These are phyloP conservation scores for Hyla sarda DNA, from an alignment of 2,113 vertebrate species.

Conservation along the genomic window DNA sequence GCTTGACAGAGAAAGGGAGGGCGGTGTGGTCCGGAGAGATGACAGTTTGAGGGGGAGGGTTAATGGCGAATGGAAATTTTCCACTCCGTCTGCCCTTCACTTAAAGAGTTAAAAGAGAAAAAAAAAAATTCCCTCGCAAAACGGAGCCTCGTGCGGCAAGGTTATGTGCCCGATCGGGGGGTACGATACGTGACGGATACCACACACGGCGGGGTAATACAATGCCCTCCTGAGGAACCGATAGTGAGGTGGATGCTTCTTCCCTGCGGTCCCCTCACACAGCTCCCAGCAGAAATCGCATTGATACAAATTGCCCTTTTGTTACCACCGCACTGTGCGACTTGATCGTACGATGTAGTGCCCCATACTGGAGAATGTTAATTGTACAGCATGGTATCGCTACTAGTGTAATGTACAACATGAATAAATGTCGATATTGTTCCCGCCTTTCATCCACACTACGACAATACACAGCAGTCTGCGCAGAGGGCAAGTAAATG, in stretches of 20 bases:
- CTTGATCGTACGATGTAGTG: not conserved
- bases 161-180: not conserved
- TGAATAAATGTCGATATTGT: too few relatives aligned
- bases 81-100: not conserved
- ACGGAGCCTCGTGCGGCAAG: not conserved
- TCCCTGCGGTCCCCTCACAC: too few relatives aligned
- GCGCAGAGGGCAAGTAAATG: conserved; percentile 49
- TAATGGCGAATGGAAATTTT: conserved; percentile 44
- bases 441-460: not conserved
- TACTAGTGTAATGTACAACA: too few relatives aligned
- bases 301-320: too few relatives aligned
- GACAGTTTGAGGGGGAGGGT: conserved; percentile 21
- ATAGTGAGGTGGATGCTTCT: not conserved
- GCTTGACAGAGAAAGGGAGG: conserved; percentile 2
- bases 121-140: conserved; percentile 43
- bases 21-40: not conserved
- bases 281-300: too few relatives aligned
- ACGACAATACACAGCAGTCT: not conserved
- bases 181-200: not conserved
- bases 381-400: too few relatives aligned
- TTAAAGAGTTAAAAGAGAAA: conserved; percentile 26
- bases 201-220: not conserved
- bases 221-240: too few relatives aligned
- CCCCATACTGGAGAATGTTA: not conserved
- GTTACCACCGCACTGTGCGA: not conserved